Conservation (phyloP, 2,888 invertebrate genomes). For the Drosophila infuscata region DNA sequence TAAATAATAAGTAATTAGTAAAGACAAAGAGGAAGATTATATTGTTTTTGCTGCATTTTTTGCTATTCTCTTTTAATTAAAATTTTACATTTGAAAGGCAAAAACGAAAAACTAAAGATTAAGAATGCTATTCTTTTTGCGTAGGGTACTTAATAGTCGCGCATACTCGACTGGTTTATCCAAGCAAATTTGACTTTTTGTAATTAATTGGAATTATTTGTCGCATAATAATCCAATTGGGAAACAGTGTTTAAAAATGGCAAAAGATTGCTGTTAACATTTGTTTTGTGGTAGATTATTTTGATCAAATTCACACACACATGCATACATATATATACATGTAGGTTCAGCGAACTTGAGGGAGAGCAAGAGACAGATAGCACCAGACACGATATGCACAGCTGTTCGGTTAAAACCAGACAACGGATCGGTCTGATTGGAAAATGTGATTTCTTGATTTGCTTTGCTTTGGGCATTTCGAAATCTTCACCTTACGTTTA, state of each 20-base stretch:
- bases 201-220: not conserved
- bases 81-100: no score
- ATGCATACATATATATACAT: not conserved
- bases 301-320: slow-evolving; percentile 16
- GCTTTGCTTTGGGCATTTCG: slow-evolving; percentile 2
- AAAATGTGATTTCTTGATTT: not conserved
- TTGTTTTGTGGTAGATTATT: slow-evolving; percentile 6
- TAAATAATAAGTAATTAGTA: not conserved
- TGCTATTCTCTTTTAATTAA: no score
- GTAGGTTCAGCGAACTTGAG: slow-evolving; percentile 58
- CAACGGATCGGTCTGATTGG: slow-evolving; percentile 14
- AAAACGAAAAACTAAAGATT: no score
- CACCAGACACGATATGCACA: slow-evolving; percentile 23
- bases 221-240: not conserved
- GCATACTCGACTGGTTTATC: not conserved
- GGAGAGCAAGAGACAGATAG: slow-evolving; percentile 9
- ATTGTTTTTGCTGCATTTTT: no score
- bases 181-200: not conserved
- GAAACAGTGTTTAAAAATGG: not conserved
- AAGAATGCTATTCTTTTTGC: no score
- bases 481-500: slow-evolving; percentile 20
- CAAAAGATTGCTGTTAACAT: not conserved
- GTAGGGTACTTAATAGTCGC: not conserved
- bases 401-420: slow-evolving; percentile 20
- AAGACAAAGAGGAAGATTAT: no score